A percentile compares a stretch with the other conserved stretches of the same genome.
Evolutionary conservation across 2,797 vertebrate species (phyloP).

Genomic region (Channa striata): DNA sequence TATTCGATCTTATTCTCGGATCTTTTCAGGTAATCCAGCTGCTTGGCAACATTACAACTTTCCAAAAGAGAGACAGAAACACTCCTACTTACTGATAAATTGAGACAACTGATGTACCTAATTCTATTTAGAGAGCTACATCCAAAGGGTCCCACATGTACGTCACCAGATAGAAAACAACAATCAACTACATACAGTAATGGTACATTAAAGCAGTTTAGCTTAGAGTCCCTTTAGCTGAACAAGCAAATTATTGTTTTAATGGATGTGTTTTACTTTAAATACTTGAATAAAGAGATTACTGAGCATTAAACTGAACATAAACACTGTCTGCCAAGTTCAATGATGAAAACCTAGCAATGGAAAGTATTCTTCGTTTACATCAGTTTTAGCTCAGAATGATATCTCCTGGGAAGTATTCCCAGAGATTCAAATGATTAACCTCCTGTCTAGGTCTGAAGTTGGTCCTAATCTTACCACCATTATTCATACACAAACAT

Average conservation of each 20-base stretch:
- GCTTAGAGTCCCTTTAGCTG: conserved; percentile 8
- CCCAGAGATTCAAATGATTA: conserved; percentile 63
- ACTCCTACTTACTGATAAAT: conserved; percentile 18
- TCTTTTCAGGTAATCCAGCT: conserved; percentile 92
- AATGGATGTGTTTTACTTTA: conserved; percentile 17
- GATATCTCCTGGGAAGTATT: conserved; percentile 61
- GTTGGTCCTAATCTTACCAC: conserved; percentile 50
- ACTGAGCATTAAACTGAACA: conserved; percentile 27
- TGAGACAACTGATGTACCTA: too few species aligned
- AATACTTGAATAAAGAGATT: conserved; percentile 25
- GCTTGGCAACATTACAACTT: not conserved
- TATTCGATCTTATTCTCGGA: conserved; percentile 94
- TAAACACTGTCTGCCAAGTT: conserved; percentile 45
- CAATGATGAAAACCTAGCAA: conserved; percentile 48
- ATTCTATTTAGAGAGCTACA: not conserved
- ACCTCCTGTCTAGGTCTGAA: conserved; percentile 56
- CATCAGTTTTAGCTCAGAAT: conserved; percentile 45
- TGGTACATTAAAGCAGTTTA: not conserved
- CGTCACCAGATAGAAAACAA: not conserved
- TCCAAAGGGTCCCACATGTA: not conserved
- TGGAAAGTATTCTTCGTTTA: conserved; percentile 72
- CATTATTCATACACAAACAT: conserved; percentile 71
- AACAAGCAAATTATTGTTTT: conserved; percentile 24
- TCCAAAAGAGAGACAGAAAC: not conserved
- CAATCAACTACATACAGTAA: not conserved